These are phyloP conservation scores for Molanna angustata DNA, from an alignment of 2,888 invertebrate species.

Conservation along the genomic window DNA sequence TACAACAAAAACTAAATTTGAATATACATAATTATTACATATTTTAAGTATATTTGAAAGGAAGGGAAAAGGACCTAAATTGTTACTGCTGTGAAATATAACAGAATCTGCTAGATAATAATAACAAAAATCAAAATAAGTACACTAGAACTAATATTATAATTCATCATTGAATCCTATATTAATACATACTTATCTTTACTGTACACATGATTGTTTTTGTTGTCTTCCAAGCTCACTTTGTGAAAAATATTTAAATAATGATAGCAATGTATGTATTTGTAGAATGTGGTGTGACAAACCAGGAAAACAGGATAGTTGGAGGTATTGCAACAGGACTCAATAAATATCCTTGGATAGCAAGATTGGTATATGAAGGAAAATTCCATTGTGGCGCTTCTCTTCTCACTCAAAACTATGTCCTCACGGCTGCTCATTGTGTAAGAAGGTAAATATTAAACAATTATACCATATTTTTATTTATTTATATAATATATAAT, in stretches of 20 bases:
- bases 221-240: too few relatives aligned
- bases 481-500: not conserved
- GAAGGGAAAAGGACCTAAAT: too few relatives aligned
- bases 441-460: conserved; percentile 65
- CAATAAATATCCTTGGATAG: conserved; percentile 86
- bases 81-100: too few relatives aligned
- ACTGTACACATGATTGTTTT: not conserved
- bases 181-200: not conserved
- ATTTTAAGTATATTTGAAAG: too few relatives aligned
- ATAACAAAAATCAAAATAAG: too few relatives aligned
- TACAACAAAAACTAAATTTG: too few relatives aligned
- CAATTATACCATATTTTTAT: not conserved
- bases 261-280: not conserved
- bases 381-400: conserved; percentile 88
- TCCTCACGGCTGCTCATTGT: conserved; percentile 85
- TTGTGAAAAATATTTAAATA: too few relatives aligned
- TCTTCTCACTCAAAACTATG: conserved; percentile 77
- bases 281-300: conserved; percentile 76
- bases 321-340: conserved; percentile 79
- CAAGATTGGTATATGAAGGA: conserved; percentile 80
- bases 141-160: too few relatives aligned
- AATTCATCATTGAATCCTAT: too few relatives aligned
- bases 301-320: conserved; percentile 84
- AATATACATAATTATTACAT: too few relatives aligned
- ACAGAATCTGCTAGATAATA: too few relatives aligned